Conservation (phyloP, 2,888 invertebrate species). For the Pycnomerus fuliginosus region DNA sequence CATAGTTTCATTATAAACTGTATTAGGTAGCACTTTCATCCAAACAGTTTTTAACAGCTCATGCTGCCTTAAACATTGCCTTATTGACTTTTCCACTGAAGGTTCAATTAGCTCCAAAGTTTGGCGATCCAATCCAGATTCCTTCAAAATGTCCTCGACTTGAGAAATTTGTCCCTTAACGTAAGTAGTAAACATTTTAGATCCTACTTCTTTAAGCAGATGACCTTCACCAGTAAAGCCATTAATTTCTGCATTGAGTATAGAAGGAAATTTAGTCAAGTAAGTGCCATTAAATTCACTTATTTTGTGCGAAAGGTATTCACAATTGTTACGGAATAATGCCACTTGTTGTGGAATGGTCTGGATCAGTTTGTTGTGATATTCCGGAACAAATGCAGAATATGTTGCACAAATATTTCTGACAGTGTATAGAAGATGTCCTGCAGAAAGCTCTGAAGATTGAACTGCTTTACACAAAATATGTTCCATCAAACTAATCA, state of each 20-base stretch:
- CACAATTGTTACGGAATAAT: conserved; percentile 88
- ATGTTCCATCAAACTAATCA: conserved; percentile 63
- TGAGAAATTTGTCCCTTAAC: conserved; percentile 75
- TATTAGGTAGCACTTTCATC: conserved; percentile 77
- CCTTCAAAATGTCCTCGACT: conserved; percentile 71
- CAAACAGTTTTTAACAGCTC: conserved; percentile 84
- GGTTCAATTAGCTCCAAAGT: conserved; percentile 60
- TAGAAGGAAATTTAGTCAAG: conserved; percentile 3
- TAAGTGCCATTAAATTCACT: conserved; percentile 57
- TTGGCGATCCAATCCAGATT: conserved; percentile 62
- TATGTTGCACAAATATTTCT: conserved; percentile 76
- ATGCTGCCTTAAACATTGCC: conserved; percentile 82
- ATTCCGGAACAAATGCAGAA: conserved; percentile 72
- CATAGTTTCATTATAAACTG: conserved; percentile 72
- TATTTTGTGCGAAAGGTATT: conserved; percentile 78
- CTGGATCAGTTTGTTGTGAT: conserved; percentile 76
- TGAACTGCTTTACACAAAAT: conserved; percentile 67
- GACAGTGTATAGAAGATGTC: conserved; percentile 68
- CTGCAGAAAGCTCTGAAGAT: conserved; percentile 62
- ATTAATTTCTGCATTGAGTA: neutral
- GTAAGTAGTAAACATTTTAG: conserved; percentile 69
- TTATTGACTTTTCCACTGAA: conserved; percentile 67
- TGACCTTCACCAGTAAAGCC: conserved; percentile 66
- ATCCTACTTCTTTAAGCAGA: conserved; percentile 66
- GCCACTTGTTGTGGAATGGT: conserved; percentile 88